Base-by-base conservation (phyloP, 1,140 invertebrate species). In the Harlomillsia oculata region DNA sequence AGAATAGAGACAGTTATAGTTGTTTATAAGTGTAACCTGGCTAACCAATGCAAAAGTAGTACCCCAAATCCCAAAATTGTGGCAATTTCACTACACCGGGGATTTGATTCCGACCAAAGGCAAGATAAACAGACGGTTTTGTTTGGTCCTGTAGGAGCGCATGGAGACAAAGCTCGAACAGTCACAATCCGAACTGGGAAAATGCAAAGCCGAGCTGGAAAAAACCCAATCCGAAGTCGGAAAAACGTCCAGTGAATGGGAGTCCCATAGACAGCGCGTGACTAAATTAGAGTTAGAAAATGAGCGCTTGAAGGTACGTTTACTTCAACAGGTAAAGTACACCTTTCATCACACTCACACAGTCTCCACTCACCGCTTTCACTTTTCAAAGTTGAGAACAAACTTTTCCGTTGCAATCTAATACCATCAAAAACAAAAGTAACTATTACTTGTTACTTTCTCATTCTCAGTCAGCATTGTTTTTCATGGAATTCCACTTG, bases 181-280 rank as follows among this genome's bases (percentile, higher is more conserved):
- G 65, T 92, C 88, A 16, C 90, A 94, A 69, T 89, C 86, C 3
- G 90, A 94, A 71, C 74, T 95, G 32, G 90, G 90, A 40, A 93
- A 94, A 73, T 90, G 86, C 41, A 91, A 92, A 73, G 89, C 89
- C 9, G 89, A 94, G 69, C 73, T 93, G 40, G 90, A 94, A 66
- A 93, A 93, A 72, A 83, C 87, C 16, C 84, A 88, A 23, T 84
- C 82, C 56, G 89, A 94, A 72, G 86, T 89, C 29, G 87, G 87
- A 25, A 80, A 88, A 59, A 87, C 84, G 65, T 85, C 85, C 14
- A 83, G 83, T 34, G 89, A 93, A 71, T 91, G 87, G 84, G 89
- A 92, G 71, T 82, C 84, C 39, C 85, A 88, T 28, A 86, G 89
- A 70, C 87, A 91, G 67, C 77, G 85, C n/a, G 71, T 89, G 34